Base-by-base conservation (phyloP, 1,140 invertebrate species). In the Babylonia areolata region DNA sequence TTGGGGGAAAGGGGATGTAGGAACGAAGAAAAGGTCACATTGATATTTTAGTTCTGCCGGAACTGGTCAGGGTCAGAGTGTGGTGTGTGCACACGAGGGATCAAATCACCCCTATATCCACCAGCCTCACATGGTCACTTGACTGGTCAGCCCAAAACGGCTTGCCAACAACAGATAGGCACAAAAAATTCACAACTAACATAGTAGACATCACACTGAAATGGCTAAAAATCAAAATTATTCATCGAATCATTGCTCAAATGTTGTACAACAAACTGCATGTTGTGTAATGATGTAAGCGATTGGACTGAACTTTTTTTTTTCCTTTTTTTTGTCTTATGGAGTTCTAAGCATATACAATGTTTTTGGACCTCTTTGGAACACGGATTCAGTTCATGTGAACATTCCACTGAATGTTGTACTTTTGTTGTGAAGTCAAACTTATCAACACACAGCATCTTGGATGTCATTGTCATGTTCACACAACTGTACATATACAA, bases 341-440 rank as follows among this genome's bases (percentile, higher is more conserved):
- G 46, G 46, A 64, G 58, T 64, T 64, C 15, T 64, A 23, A n/a
- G 58, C 46, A 51, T 51, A 51, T 51, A 64, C 58, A n/a, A 5
- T 23, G 17, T 64, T 64, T 64, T 64, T 64, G 58, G 58, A 64
- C 58, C 58, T 64, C 58, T 64, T 64, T 12, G 20, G 28, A 64
- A 64, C 58, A 64, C 58, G 15, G n/a, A n/a, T 64, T 64, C 58
- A 64, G 28, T 64, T 64, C 58, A 23, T 64, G 58, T 64, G 58
- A 64, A 64, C 58, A 64, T 64, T 64, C 58, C 58, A 64, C 58
- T 64, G 58, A 64, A 64, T 64, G 58, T 64, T 64, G 58, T 64
- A 64, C 28, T 64, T 64, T 64, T 64, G 58, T 64, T 64, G 58
- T 64, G 58, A 64, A 64, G 12, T 64, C 15, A 64, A 12, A 64